Percentiles rank a stretch among this genome's conserved stretches.
Evolutionary conservation across 2,888 invertebrate genomes (phyloP).

Genomic region (Sphinx pinastri): DNA sequence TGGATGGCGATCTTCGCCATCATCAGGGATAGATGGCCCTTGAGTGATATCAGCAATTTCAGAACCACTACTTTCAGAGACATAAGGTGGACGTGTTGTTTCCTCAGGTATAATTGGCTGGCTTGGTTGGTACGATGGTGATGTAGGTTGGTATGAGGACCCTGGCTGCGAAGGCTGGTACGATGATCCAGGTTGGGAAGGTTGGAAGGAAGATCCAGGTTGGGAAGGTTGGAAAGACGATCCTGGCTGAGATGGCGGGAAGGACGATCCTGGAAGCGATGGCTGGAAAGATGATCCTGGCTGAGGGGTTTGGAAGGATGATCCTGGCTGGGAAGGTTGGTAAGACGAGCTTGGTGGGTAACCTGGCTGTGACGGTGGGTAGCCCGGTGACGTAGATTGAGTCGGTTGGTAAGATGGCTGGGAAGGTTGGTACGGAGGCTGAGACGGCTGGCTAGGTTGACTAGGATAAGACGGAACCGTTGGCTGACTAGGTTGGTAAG

Average conservation of each 20-base stretch:
- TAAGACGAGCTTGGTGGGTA: slow-evolving; percentile 45
- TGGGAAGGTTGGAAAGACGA: slow-evolving; percentile 44
- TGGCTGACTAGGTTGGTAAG: slow-evolving; percentile 45
- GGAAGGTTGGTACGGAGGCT: slow-evolving; percentile 44
- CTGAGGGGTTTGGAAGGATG: slow-evolving; percentile 46
- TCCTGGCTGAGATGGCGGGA: slow-evolving; percentile 44
- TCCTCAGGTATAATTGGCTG: slow-evolving; percentile 46
- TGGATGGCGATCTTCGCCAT: slow-evolving; percentile 88
- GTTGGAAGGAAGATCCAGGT: slow-evolving; percentile 43
- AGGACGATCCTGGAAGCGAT: slow-evolving; percentile 41
- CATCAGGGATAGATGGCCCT: slow-evolving; percentile 46
- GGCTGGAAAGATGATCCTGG: slow-evolving; percentile 34
- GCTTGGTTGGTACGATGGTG: slow-evolving; percentile 39
- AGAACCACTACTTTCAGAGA: slow-evolving; percentile 23
- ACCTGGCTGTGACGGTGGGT: slow-evolving; percentile 38
- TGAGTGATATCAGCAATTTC: slow-evolving; percentile 35
- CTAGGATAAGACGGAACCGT: slow-evolving; percentile 40
- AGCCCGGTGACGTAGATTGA: slow-evolving; percentile 46
- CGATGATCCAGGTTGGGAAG: slow-evolving; percentile 44
- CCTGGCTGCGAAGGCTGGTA: slow-evolving; percentile 45
- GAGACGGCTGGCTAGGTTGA: slow-evolving; percentile 46
- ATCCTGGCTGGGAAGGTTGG: slow-evolving; percentile 43
- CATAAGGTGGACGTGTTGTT: slow-evolving; percentile 31
- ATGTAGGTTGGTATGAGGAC: slow-evolving; percentile 34
- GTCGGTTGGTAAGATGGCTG: slow-evolving; percentile 49